Base-by-base conservation (phyloP, 92 coral and sea anemone genomes). In the Diadumene lineata region DNA sequence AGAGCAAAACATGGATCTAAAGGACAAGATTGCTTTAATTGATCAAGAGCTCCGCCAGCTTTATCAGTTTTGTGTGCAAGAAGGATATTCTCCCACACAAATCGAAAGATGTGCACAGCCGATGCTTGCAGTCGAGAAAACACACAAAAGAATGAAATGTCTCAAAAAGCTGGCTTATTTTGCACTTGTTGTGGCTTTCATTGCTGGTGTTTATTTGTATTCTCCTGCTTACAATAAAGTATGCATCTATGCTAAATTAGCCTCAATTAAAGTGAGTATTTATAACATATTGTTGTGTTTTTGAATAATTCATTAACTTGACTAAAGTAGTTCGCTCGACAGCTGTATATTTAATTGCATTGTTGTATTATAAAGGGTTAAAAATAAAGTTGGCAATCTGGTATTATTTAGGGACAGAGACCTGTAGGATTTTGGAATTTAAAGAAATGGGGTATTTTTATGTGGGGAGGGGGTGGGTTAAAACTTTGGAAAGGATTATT, bases 11-110 rank as follows among this genome's bases (percentile, higher is more conserved):
- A 88, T 92, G 70, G 84, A 89, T 58, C 68, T 96, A n/a, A 72
- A 86, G 58, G 96, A 89, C 46, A 96, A 96, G 87, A 64, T 96
- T 61, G 66, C 88, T 38, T 71, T 96, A 55, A 72, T 96, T 31
- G 99, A 96, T 88, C 82, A 82, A n/a, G 99, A 96, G 70, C 79
- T 96, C 56, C 89, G 97, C 17, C 78, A 92, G 67, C 88, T 96
- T 29, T 92, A 84, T 66, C 90, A 92, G 26, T 96, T 86, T 74
- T 92, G 99, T 63, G 56, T 79, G 72, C 92, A 96, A 61, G 88
- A 92, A 1, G 99, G 99, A 38, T 86, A 83, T 60, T 83, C 92
- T 50, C 84, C 86, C 31, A 84, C 89, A 26, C 92, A 96, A 38
- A 96, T 96, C 48, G 96, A 96, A 72, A 69, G 73, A 55, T 96